These are phyloP conservation scores for Myxocyprinus asiaticus DNA, from an alignment of 2,113 vertebrate species.

Conservation along the genomic window DNA sequence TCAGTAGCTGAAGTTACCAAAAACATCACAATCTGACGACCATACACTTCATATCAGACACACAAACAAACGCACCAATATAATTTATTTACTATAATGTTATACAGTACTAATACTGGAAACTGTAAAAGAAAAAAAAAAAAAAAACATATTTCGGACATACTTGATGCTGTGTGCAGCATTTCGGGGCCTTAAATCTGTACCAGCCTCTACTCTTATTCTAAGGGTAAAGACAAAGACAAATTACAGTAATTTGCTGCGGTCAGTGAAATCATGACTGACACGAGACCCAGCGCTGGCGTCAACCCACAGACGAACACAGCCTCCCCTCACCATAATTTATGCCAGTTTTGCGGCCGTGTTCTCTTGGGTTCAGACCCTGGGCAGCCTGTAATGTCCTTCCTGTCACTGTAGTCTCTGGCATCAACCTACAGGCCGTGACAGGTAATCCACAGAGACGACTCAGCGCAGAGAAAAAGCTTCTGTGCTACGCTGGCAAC, in stretches of 20 bases:
- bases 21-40: too few species aligned
- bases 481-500: not conserved
- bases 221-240: conserved; percentile 29
- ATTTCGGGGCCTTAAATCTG: not conserved
- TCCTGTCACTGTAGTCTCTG: conserved; percentile 31
- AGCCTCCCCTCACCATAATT: not conserved
- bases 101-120: too few species aligned
- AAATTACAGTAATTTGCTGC: conserved; percentile 28
- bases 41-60: too few species aligned
- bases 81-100: too few species aligned
- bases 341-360: conserved; percentile 5
- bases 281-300: conserved; percentile 11
- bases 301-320: not conserved
- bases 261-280: not conserved
- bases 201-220: not conserved
- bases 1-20: too few species aligned
- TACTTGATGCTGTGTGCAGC: not conserved
- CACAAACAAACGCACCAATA: too few species aligned
- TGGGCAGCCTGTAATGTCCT: conserved; percentile 41
- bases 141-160: too few species aligned
- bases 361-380: conserved; percentile 44
- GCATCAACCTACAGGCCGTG: conserved; percentile 33
- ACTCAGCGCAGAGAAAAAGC: not conserved
- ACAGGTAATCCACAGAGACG: conserved; percentile 39
- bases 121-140: too few species aligned